Conservation (phyloP, 1,140 invertebrate species). For the Neuroterus valhalla region DNA sequence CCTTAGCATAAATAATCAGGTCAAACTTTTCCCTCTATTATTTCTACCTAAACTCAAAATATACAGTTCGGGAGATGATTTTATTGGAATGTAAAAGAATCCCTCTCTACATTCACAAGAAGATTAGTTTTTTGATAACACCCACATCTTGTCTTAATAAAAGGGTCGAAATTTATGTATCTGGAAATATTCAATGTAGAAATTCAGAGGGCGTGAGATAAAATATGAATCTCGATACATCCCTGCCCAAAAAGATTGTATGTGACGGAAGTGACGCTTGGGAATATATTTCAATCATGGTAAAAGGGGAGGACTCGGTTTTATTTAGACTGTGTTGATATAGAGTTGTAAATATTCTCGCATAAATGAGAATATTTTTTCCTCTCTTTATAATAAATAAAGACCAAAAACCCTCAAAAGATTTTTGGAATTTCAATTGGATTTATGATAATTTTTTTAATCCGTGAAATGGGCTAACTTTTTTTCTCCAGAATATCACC, state of each 20-base stretch:
- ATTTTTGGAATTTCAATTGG: background rate
- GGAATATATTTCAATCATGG: background rate
- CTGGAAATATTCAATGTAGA: background rate
- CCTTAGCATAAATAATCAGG: too few species aligned
- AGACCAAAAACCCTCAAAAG: background rate
- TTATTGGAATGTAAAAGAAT: background rate
- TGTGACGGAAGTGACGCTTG: background rate
- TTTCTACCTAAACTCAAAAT: too few species aligned
- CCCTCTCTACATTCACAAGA: background rate
- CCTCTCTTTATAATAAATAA: background rate
- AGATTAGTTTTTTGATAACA: background rate
- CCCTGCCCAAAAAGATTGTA: background rate
- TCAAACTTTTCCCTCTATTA: too few species aligned
- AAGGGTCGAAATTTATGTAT: background rate
- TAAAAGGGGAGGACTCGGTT: background rate
- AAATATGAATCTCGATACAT: constrained; percentile 1
- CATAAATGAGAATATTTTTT: too few species aligned
- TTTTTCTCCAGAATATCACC: constrained; percentile 69
- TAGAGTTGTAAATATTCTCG: too few species aligned
- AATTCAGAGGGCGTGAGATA: background rate
- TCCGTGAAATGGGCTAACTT: background rate
- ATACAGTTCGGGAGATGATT: background rate
- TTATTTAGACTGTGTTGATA: background rate
- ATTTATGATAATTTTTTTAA: background rate
- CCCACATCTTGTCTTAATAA: background rate